Evolutionary conservation across 1,140 invertebrate genomes (phyloP).

Genomic region (Cydia splendana): DNA sequence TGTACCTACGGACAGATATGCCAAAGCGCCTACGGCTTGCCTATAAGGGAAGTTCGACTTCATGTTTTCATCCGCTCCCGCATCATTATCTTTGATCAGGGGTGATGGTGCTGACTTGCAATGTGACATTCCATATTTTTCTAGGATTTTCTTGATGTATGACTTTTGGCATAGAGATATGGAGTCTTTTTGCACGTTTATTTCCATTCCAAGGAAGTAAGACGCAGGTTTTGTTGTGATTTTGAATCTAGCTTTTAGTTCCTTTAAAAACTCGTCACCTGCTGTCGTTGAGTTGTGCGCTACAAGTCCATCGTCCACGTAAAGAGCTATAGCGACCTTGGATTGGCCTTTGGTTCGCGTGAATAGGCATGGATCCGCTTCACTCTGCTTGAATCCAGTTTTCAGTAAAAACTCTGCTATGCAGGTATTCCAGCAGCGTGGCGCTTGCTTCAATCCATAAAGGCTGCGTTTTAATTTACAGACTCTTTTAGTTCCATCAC

Average conservation of each 20-base stretch:
- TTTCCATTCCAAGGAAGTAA: conserved; percentile 55
- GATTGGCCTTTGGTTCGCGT: conserved; percentile 37
- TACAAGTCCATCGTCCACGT: conserved; percentile 69
- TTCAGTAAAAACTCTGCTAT: conserved; percentile 46
- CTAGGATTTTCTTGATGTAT: too few relatives aligned
- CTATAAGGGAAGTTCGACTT: too few relatives aligned
- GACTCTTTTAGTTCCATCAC: background rate
- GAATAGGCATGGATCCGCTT: conserved; percentile 63
- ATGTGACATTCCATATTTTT: too few relatives aligned
- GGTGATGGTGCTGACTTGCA: background rate
- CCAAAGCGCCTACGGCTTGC: conserved; percentile 53
- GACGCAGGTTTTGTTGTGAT: conserved; percentile 42
- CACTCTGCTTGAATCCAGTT: conserved; percentile 51
- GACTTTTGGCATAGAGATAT: too few relatives aligned
- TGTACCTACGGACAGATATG: conserved; percentile 59
- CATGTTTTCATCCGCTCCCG: background rate
- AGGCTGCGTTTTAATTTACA: conserved; percentile 50
- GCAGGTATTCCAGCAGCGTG: conserved; percentile 50
- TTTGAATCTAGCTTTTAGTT: conserved; percentile 50
- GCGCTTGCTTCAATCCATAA: conserved; percentile 61
- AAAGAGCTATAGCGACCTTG: conserved; percentile 52
- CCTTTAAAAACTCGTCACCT: conserved; percentile 33
- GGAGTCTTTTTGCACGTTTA: conserved; percentile 34
- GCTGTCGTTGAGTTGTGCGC: conserved; percentile 43
- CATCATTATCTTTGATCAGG: conserved; percentile 38